phyloP scores from a whole-genome alignment of 2,113 vertebrate species.

The Beaufortia kweichowensis region DNA sequence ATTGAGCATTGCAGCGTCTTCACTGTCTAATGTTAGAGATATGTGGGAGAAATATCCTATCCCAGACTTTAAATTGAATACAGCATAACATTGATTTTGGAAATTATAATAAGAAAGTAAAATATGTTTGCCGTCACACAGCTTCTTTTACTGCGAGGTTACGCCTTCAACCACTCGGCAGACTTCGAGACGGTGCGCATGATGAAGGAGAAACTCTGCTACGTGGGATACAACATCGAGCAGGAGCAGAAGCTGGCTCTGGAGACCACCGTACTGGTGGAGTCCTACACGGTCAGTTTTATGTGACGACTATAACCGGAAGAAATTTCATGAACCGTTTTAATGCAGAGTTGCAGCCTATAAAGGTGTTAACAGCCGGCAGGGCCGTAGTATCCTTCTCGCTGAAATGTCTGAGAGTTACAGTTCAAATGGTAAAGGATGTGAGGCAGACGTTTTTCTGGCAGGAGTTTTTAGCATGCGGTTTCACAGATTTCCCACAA shows the following conservation, averaged over 20 bases:
- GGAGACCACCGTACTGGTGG: slow-evolving; percentile 96
- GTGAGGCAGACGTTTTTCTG: slow-evolving; percentile 27
- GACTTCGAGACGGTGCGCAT: slow-evolving; percentile 90
- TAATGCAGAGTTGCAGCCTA: background rate
- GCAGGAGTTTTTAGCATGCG: slow-evolving; percentile 23
- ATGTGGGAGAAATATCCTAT: no score
- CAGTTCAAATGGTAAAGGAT: slow-evolving; percentile 8
- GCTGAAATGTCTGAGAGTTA: background rate
- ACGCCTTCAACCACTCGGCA: slow-evolving; percentile 89
- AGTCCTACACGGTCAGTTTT: slow-evolving; percentile 88
- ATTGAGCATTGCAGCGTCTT: no score
- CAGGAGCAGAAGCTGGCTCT: slow-evolving; percentile 95
- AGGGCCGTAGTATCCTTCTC: background rate
- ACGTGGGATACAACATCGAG: slow-evolving; percentile 92
- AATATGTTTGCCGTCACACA: slow-evolving; percentile 46
- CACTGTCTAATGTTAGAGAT: no score
- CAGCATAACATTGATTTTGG: background rate
- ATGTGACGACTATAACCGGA: background rate
- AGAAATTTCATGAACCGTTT: slow-evolving; percentile 18
- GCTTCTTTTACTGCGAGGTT: slow-evolving; percentile 84
- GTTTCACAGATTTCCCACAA: slow-evolving; percentile 12
- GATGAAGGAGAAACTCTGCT: slow-evolving; percentile 91
- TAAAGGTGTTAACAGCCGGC: slow-evolving; percentile 25
- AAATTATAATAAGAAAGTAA: background rate
- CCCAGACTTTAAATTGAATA: no score